Evolutionary conservation across 2,797 vertebrate species (phyloP), one percentile per base, ranked within the genome.

Genomic region (Gadopsis marmoratus): DNA sequence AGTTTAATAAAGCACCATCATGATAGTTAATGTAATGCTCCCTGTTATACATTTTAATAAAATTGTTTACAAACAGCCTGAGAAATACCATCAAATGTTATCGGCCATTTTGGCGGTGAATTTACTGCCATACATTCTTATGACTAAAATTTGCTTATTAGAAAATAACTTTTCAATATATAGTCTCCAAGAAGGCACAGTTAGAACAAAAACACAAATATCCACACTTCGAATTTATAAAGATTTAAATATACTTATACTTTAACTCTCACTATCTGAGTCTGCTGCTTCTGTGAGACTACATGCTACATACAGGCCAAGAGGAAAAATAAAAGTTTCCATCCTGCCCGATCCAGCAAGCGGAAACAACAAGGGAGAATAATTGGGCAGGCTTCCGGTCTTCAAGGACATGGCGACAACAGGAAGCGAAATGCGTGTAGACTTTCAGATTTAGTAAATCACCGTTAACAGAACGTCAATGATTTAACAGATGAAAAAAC

Each of bases 401-500:
- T 43, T 9, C 1, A 11, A 19, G 12, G 16, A 29, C 14, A 17
- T 1, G 10, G 1, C 21, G 5, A 12, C 19, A 39, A 59, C 31
- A 9, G 1, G 16, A 64, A 12, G 6, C 2, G 26, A 26, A 2
- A 26, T 26, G 26, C 26, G 26, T 26, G 26, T 26, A 26, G 26
- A 26, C 26, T 4, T 10, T 7, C 19, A 13, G 0, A 26, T 8
- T 29, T 0, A 29, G 2, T 13, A 9, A 13, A 14, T 14, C 5
- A 2, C 1, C 16, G 10, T 58, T 68, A 0, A 53, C 0, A 14
- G 0, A n/a, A 54, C 13, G 2, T 7, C 0, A 31, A 0, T 10
- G 2, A 37, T 4, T 39, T 1, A 11, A 62, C 3, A 8, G 2
- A 4, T 13, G 2, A 9, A 55, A 65, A 96, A 96, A 95, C 26